Evolutionary conservation across 2,113 vertebrate genomes (phyloP).

Genomic region (Tauraco erythrolophus): DNA sequence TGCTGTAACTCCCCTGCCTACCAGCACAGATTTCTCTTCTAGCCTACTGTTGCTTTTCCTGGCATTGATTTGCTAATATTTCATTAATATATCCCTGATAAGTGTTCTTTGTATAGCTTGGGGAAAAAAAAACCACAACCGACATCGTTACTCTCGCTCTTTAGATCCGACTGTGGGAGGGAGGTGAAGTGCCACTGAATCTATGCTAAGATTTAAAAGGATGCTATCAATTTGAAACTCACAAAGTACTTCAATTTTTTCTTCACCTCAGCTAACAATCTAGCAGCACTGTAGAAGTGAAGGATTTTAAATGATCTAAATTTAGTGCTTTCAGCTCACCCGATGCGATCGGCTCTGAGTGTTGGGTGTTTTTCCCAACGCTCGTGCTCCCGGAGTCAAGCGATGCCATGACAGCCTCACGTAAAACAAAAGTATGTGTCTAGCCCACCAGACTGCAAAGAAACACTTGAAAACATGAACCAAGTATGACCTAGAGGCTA

Average conservation of each 20-base stretch:
- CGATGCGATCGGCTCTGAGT: neutral
- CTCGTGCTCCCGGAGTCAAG: neutral
- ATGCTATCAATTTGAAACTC: slow-evolving; percentile 28
- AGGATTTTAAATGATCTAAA: slow-evolving; percentile 31
- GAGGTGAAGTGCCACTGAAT: slow-evolving; percentile 18
- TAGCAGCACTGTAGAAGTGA: neutral
- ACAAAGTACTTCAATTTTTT: neutral
- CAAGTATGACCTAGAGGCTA: neutral
- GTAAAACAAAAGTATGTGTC: neutral
- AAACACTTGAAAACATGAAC: neutral
- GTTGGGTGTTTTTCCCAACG: neutral
- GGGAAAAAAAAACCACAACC: neutral
- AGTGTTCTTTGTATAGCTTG: neutral
- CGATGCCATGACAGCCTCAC: neutral
- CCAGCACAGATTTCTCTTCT: slow-evolving; percentile 35
- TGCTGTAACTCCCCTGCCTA: neutral
- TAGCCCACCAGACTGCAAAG: neutral
- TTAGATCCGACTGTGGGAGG: neutral
- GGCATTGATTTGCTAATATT: slow-evolving; percentile 23
- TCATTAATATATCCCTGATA: slow-evolving; percentile 11
- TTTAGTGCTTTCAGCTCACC: slow-evolving; percentile 2
- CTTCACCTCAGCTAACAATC: slow-evolving; percentile 4
- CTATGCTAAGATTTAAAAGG: slow-evolving; percentile 13
- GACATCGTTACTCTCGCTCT: neutral
- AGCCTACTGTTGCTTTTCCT: neutral